A percentile compares a stretch with the other conserved stretches of the same genome.
phyloP scores from a whole-genome alignment of 1,140 invertebrate genomes.

The Copidosoma floridanum region DNA sequence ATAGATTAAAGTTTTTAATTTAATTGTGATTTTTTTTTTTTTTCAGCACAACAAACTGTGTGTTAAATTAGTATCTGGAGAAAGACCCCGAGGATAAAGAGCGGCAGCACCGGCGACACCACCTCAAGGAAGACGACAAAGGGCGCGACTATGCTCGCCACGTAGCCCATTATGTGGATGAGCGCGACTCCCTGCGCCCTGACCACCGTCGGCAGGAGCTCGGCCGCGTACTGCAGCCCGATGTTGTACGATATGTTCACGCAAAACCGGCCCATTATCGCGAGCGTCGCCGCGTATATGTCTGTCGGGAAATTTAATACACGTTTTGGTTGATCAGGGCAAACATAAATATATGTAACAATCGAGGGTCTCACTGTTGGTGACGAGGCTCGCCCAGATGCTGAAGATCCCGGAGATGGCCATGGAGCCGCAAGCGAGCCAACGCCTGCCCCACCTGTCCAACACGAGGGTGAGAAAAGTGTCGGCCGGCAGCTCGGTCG shows the following conservation, averaged over 20 bases:
- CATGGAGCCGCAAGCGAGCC: conserved; percentile 79
- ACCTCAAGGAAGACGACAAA: too few species aligned
- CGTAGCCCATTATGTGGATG: conserved; percentile 63
- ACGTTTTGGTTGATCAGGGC: too few species aligned
- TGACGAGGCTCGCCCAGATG: conserved; percentile 59
- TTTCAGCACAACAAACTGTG: too few species aligned
- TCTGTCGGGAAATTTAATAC: conserved; percentile 61
- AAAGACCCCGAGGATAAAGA: too few species aligned
- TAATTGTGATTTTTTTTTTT: too few species aligned
- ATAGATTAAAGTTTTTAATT: too few species aligned
- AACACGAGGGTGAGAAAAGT: conserved; percentile 75
- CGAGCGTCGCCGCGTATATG: conserved; percentile 66
- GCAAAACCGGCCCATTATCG: conserved; percentile 58
- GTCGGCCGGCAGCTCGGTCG: conserved; percentile 81
- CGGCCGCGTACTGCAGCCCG: too few species aligned
- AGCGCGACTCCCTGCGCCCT: conserved; percentile 58
- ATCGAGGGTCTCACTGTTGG: conserved; percentile 47
- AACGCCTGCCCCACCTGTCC: conserved; percentile 79
- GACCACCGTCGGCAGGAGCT: too few species aligned
- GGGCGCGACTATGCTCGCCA: conserved; percentile 65
- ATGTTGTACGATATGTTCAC: too few species aligned
- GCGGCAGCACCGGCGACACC: too few species aligned
- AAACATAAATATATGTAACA: too few species aligned
- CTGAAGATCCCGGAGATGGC: conserved; percentile 78
- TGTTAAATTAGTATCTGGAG: too few species aligned